Evolutionary conservation across 2,888 invertebrate genomes (phyloP).

Genomic region (Cosmorhoe ocellata): DNA sequence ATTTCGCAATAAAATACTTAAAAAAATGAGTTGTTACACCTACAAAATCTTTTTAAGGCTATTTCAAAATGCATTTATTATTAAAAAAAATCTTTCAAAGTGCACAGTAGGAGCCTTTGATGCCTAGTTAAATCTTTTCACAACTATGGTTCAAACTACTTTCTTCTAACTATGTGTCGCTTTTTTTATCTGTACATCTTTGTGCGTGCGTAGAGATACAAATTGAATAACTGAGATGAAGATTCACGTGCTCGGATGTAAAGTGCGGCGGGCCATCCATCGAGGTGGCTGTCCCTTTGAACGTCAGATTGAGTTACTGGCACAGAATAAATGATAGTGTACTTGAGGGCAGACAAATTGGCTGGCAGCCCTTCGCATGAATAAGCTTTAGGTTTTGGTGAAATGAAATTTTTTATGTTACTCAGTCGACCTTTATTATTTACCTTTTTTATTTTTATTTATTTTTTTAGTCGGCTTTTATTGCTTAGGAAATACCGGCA

Average conservation of each 20-base stretch:
- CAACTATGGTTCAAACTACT: too few species aligned
- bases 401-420: not conserved
- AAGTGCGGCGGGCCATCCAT: conserved; percentile 72
- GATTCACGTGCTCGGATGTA: conserved; percentile 70
- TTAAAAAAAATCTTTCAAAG: too few species aligned
- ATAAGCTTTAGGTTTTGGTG: conserved; percentile 9
- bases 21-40: too few species aligned
- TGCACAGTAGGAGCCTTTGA: too few species aligned
- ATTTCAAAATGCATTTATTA: too few species aligned
- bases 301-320: conserved; percentile 55
- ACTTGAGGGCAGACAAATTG: conserved; percentile 42
- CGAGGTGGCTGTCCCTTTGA: conserved; percentile 67
- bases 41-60: too few species aligned
- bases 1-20: too few species aligned
- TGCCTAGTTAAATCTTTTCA: too few species aligned
- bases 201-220: conserved; percentile 52
- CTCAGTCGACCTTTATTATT: not conserved
- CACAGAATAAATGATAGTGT: conserved; percentile 20
- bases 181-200: conserved; percentile 37
- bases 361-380: conserved; percentile 39
- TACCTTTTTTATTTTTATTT: too few species aligned
- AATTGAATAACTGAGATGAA: conserved; percentile 77
- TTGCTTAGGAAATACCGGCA: too few species aligned
- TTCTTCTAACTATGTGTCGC: conserved; percentile 18
- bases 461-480: too few species aligned